Evolutionary conservation across 2,888 invertebrate species (phyloP), one percentile per base, ranked within the genome.

Genomic region (Callosobruchus maculatus): DNA sequence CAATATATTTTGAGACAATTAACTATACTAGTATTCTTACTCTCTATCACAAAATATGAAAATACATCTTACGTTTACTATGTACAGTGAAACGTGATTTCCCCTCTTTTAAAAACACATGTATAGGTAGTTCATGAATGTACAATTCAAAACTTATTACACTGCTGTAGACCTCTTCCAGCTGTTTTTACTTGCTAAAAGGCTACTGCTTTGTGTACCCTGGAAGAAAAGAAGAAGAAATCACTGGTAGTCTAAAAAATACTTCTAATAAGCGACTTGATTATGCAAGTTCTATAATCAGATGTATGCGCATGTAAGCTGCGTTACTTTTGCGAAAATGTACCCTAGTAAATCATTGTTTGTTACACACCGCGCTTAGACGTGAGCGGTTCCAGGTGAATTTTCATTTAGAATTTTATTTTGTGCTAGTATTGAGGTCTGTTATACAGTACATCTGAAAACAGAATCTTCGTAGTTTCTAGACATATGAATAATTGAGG

Each of bases 161-260:
- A 85, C 84, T 18, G 84, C 82, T 26, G 84, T 84, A 22, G 82
- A 82, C 74, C 83, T 78, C 71, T 80, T 84, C 79, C 82, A 84
- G 77, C 84, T 85, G 69, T 81, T 84, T 77, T 85, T 86, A 73
- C 82, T 85, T n/a, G 82, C 81, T 9, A 83, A 83, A 31, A 84
- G 71, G 74, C 85, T 85, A 75, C 85, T 85, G 74, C 82, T 85
- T 75, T 84, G 85, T 4, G 85, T 85, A 20, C 84, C 84, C 86
- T 86, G 76, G 31, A 83, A 83, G 74, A 75, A 76, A 77, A 75
- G 66, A 70, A 68, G 71, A 22, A 2, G 26, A 4, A 4, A 4
- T 26, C 3, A 26, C 3, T 4, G 26, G 7, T 26, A 26, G 3
- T 26, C 7, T 4, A 26, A 7, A 26, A 7, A 26, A 26, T 26